Conservation (phyloP, 2,888 invertebrate species). For the Drosophila atripex region DNA sequence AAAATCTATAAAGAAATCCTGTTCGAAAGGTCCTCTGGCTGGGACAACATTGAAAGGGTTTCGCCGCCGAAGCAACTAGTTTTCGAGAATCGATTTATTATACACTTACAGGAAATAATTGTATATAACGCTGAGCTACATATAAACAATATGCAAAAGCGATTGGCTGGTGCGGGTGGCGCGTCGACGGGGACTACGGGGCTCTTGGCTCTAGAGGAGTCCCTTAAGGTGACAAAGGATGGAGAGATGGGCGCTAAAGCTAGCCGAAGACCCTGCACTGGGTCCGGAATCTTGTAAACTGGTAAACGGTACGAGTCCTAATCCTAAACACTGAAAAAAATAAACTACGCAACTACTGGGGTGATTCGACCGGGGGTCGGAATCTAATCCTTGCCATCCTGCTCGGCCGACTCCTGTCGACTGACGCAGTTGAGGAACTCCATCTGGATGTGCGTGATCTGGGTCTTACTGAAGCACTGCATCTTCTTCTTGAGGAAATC, state of each 20-base stretch:
- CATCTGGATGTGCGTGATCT: constrained; percentile 81
- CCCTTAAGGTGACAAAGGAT: neutral
- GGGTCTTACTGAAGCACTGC: constrained; percentile 78
- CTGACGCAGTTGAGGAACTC: constrained; percentile 82
- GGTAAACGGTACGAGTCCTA: constrained; percentile 42
- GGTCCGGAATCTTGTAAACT: constrained; percentile 21
- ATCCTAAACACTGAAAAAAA: constrained; percentile 38
- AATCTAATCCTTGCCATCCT: constrained; percentile 64
- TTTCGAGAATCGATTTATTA: constrained; percentile 64
- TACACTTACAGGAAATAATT: constrained; percentile 52
- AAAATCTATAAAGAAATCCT: too few species aligned
- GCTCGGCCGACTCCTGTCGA: constrained; percentile 75
- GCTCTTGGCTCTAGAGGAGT: neutral
- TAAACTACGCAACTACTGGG: constrained; percentile 36
- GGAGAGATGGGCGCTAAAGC: constrained; percentile 18
- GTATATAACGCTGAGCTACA: constrained; percentile 29
- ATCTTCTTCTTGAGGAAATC: constrained; percentile 82
- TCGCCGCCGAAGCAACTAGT: neutral
- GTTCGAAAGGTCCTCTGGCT: too few species aligned
- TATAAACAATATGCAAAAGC: neutral
- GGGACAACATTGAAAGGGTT: too few species aligned
- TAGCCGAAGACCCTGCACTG: constrained; percentile 14
- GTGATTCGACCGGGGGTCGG: neutral
- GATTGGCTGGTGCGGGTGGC: constrained; percentile 12
- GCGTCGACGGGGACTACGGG: neutral